These are phyloP conservation scores for Goniozus legneri DNA, from an alignment of 1,140 invertebrate species.

Conservation along the genomic window DNA sequence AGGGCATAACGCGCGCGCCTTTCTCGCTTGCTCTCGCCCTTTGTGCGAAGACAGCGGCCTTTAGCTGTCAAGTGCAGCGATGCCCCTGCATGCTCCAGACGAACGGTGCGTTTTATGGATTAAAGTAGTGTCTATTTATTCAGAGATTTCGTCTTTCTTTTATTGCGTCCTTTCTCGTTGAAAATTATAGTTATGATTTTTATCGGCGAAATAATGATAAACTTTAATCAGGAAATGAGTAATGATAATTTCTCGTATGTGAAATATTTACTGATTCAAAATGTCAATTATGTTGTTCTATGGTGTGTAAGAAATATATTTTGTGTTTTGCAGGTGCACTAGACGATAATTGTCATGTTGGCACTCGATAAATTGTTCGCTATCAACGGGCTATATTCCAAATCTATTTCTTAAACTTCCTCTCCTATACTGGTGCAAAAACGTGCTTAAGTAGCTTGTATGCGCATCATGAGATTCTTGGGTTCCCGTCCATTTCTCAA, in stretches of 20 bases:
- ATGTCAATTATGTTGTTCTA: too few relatives aligned
- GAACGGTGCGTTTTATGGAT: too few relatives aligned
- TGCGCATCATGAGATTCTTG: conserved; percentile 41
- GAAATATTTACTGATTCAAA: too few relatives aligned
- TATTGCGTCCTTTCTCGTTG: too few relatives aligned
- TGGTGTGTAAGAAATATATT: not conserved
- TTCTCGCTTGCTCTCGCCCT: conserved; percentile 21
- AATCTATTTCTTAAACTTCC: conserved; percentile 26
- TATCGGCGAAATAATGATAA: too few relatives aligned
- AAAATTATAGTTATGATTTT: too few relatives aligned
- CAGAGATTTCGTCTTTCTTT: too few relatives aligned
- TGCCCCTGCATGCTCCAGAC: too few relatives aligned
- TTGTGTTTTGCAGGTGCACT: conserved; percentile 32
- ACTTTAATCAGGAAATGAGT: too few relatives aligned
- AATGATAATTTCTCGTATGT: too few relatives aligned
- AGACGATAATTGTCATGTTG: conserved; percentile 35
- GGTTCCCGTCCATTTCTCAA: conserved; percentile 34
- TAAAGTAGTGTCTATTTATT: too few relatives aligned
- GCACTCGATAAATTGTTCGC: conserved; percentile 27
- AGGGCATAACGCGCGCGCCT: not conserved
- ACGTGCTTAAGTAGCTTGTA: conserved; percentile 25
- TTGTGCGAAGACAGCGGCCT: conserved; percentile 38
- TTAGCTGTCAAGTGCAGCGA: conserved; percentile 42
- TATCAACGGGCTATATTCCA: conserved; percentile 27
- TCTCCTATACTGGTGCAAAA: conserved; percentile 27